A percentile compares a stretch with the other conserved stretches of the same genome.
Conservation (phyloP, 2,113 vertebrate species). For the Phalacrocorax pelagicus region DNA sequence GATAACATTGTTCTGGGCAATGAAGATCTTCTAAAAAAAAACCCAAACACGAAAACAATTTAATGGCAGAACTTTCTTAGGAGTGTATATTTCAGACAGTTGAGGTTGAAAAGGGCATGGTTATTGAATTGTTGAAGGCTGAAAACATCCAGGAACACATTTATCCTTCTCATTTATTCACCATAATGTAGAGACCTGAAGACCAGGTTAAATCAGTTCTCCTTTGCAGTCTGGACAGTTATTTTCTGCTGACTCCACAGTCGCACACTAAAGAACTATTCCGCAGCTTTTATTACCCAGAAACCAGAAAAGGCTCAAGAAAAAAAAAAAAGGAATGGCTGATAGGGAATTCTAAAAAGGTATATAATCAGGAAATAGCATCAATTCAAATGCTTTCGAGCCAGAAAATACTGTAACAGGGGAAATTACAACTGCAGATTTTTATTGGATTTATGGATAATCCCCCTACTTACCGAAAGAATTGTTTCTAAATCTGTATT, state of each 20-base stretch:
- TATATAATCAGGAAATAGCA: not conserved
- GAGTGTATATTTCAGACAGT: not conserved
- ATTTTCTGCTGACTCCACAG: constrained; percentile 29
- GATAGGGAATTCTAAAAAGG: not conserved
- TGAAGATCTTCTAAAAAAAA: not conserved
- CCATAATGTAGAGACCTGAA: not conserved
- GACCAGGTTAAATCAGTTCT: not conserved
- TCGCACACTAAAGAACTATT: not conserved
- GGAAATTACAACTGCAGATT: not conserved
- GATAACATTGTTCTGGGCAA: not conserved
- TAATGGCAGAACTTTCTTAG: not conserved
- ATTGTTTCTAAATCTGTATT: not conserved
- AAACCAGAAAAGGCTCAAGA: not conserved
- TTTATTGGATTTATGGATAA: constrained; percentile 15
- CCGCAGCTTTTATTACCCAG: not conserved
- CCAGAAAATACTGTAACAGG: not conserved
- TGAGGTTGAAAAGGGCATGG: not conserved
- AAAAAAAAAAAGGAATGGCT: not conserved
- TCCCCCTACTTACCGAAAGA: not conserved
- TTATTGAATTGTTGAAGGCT: constrained; percentile 16
- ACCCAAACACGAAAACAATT: not conserved
- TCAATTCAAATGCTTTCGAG: not conserved
- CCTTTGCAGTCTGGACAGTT: not conserved
- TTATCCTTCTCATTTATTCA: constrained; percentile 37
- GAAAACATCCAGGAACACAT: constrained; percentile 16